A percentile compares a stretch with the other conserved stretches of the same genome.
Conservation (phyloP, 2,797 vertebrate species). For the Leuciscus waleckii region DNA sequence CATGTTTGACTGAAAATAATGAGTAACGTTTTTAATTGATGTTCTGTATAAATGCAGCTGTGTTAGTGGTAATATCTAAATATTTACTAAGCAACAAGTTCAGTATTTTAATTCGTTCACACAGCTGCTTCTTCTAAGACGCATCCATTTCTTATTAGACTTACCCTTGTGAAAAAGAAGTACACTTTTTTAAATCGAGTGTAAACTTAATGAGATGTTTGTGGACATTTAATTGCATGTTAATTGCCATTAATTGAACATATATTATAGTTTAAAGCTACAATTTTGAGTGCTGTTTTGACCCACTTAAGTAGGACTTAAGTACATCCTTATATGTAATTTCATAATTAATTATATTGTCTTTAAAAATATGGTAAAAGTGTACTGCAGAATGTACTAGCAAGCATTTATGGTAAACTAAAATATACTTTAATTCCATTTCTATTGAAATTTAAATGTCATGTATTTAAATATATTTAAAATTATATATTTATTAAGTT, state of each 20-base stretch:
- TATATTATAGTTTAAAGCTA: background rate
- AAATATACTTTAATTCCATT: background rate
- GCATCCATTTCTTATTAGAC: background rate
- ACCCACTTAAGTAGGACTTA: no score
- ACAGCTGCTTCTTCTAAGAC: constrained; percentile 2
- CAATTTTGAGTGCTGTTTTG: no score
- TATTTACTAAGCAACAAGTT: constrained; percentile 4
- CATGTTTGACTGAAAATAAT: background rate
- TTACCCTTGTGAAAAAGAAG: background rate
- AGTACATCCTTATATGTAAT: background rate
- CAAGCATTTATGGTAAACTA: background rate
- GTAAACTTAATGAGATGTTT: background rate
- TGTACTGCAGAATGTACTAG: background rate
- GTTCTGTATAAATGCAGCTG: background rate
- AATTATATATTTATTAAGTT: background rate
- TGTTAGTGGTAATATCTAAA: background rate
- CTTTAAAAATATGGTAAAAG: background rate
- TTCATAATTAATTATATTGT: background rate
- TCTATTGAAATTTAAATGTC: background rate
- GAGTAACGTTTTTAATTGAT: background rate
- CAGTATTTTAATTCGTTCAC: background rate
- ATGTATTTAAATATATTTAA: background rate
- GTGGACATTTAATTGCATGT: background rate
- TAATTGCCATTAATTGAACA: no score
- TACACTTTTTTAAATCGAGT: background rate